Evolutionary conservation across 2,113 vertebrate genomes (phyloP), one percentile per base, ranked within the genome.

Genomic region (Cinclus mexicanus): DNA sequence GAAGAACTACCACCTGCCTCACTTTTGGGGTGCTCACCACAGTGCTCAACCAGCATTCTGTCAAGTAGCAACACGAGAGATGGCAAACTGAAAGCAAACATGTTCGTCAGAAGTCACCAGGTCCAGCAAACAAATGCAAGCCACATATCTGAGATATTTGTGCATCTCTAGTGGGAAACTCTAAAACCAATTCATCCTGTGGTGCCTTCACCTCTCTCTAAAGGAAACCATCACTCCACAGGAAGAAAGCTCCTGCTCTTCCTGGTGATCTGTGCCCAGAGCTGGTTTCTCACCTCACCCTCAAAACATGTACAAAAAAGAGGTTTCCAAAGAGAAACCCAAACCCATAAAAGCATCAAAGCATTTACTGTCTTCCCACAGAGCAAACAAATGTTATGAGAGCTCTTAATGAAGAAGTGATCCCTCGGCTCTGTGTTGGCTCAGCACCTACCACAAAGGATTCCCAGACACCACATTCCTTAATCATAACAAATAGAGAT

Each of bases 121-220:
- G 24, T 46, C 47, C 39, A 67, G 42, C 20, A 74, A 84, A 72
- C 0, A 1, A 74, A 24, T 25, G 56, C 8, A 74, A 87, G 44
- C 25, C 28, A 41, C 0, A 0, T 25, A 44, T 41, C 0, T 33
- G 39, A 50, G 21, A 9, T 23, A 26, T n/a, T 12, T 44, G 50
- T 15, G 35, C 12, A 11, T 76, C 53, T 60, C 35, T 24, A 35
- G 29, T 1, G 20, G 53, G 19, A 55, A 90, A 59, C 6, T 22
- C 22, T 25, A 49, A 93, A 57, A 8, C 6, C 14, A 75, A 59
- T 5, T 21, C 6, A 37, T n/a, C 31, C 19, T 35, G 10, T 9
- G 44, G 24, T 9, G 46, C 28, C 14, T 50, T 49, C 25, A 26
- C 7, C 20, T n/a, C 42, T 31, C 44, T 33, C 21, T 47, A 16